Evolutionary conservation across 2,888 invertebrate genomes (phyloP).

Genomic region (Euzophera pinguis): DNA sequence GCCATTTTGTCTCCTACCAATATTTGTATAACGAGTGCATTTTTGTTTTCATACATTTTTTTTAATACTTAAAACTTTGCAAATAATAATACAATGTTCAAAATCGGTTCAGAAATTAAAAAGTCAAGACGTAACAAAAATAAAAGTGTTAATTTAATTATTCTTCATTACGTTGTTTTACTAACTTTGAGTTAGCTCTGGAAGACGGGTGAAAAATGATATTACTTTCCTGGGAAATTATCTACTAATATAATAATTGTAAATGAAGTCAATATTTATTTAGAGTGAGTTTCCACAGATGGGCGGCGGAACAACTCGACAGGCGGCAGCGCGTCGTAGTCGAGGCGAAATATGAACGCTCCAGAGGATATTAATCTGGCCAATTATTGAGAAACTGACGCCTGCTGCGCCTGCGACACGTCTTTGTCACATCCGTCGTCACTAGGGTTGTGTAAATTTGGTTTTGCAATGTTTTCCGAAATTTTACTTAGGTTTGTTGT

Average conservation of each 20-base stretch:
- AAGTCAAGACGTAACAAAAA: no score
- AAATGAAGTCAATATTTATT: not conserved
- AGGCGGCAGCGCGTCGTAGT: slow-evolving; percentile 27
- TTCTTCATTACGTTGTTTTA: no score
- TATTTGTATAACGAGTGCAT: no score
- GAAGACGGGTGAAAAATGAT: no score
- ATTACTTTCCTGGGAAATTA: no score
- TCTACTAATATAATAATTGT: not conserved
- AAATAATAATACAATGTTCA: no score
- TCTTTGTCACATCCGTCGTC: slow-evolving; percentile 69
- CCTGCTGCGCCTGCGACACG: slow-evolving; percentile 46
- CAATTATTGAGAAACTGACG: slow-evolving; percentile 74
- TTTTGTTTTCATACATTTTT: no score
- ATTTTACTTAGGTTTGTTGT: not conserved
- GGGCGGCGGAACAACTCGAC: slow-evolving; percentile 12
- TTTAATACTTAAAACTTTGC: no score
- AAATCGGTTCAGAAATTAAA: no score
- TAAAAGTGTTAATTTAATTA: no score
- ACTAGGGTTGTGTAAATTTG: slow-evolving; percentile 38
- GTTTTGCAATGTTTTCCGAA: not conserved
- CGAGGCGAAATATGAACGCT: slow-evolving; percentile 71
- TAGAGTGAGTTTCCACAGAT: not conserved
- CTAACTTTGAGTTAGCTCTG: no score
- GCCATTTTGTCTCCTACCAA: no score
- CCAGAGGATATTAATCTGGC: slow-evolving; percentile 67